Evolutionary conservation across 2,888 invertebrate genomes (phyloP), one percentile per base, ranked within the genome.

Genomic region (Eurois occulta): DNA sequence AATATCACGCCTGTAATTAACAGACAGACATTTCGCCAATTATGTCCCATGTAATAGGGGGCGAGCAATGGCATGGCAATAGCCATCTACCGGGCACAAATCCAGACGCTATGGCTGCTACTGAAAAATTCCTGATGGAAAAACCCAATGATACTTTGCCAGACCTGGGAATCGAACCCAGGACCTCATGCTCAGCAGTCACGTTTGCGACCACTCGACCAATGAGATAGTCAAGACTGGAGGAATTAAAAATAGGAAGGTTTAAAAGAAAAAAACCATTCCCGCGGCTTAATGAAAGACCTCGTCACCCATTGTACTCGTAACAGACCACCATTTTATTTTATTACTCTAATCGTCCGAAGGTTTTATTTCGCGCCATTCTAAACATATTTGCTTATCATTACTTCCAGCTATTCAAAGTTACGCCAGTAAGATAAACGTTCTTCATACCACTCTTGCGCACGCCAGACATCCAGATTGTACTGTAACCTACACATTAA

Each of bases 391-490:
- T 84, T 84, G 75, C 32, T 86, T 83, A 78, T 83, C 86, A 84
- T 84, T 84, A 84, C 52, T 74, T 67, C 70, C 64, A 85, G 71
- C 83, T 74, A 86, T 83, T 77, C 75, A 73, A 81, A 85, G 86
- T 66, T 68, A 83, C 75, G 66, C 78, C 41, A 69, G 52, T 77
- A 64, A 83, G 70, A 74, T 84, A 83, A 85, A 76, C 81, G 79
- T 77, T 84, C 67, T 65, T 87, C 86, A 89, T 88, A 89, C 88
- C 85, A 77, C 74, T 81, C 80, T 70, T 77, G 81, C 75, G 86
- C 78, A 84, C 80, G 84, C 88, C 64, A 87, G 88, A 85, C 75
- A 88, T 89, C 86, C 80, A 85, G 85, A 87, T 87, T 88, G 86
- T 86, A 72, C 88, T 81, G 81, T 80, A 78, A 83, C 80, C 70